A percentile compares a stretch with the other conserved stretches of the same genome.
Conservation (phyloP, 2,888 invertebrate genomes). For the Hemaris fuciformis region DNA sequence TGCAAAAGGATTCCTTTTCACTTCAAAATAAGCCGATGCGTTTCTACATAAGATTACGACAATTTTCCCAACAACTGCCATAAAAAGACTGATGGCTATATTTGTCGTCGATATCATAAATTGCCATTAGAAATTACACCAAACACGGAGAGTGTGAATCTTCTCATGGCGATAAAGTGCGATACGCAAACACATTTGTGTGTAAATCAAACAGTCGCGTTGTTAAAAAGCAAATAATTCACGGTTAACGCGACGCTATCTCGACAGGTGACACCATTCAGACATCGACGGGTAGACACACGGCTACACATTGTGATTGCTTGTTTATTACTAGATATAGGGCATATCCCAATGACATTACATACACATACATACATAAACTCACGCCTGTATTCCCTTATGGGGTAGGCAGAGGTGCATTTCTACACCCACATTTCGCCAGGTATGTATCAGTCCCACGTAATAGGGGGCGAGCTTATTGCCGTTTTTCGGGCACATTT, state of each 20-base stretch:
- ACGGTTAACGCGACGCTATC: conserved; percentile 62
- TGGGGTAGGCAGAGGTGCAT: no score
- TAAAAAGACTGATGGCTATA: background rate
- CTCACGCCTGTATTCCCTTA: no score
- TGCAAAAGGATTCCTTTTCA: no score
- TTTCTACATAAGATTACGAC: no score
- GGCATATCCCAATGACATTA: no score
- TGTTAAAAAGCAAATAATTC: conserved; percentile 72
- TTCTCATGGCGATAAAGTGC: conserved; percentile 13
- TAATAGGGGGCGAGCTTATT: no score
- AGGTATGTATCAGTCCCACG: no score
- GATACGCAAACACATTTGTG: conserved; percentile 15
- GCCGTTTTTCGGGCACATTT: no score
- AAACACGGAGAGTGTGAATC: background rate
- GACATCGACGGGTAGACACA: background rate
- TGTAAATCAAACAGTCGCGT: conserved; percentile 26
- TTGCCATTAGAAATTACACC: background rate
- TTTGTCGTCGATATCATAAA: background rate
- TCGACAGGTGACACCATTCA: conserved; percentile 45
- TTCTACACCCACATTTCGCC: no score
- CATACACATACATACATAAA: no score
- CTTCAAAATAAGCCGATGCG: no score
- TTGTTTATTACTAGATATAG: background rate
- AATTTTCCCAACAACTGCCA: no score
- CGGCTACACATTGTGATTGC: background rate